Evolutionary conservation across 2,113 vertebrate species (phyloP).

Genomic region (Nesogale talazaci): DNA sequence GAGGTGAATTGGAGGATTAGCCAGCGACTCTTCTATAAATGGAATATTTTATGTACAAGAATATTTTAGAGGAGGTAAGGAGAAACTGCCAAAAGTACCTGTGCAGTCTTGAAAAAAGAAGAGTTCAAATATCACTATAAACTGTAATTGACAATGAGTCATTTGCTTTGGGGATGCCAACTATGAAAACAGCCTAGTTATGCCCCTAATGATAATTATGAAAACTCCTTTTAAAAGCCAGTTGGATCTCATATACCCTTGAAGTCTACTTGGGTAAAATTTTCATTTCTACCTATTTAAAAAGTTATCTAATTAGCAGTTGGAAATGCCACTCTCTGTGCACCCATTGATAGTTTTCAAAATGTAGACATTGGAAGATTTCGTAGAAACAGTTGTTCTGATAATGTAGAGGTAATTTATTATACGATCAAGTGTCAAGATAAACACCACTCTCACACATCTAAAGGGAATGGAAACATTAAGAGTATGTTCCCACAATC

Average conservation of each 20-base stretch:
- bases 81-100: constrained; percentile 77
- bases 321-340: neutral
- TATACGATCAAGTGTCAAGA: neutral
- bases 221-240: constrained; percentile 73
- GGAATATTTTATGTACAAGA: constrained; percentile 53
- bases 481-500: constrained; percentile 25
- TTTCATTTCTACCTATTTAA: constrained; percentile 60
- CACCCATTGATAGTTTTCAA: neutral
- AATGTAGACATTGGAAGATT: constrained; percentile 51
- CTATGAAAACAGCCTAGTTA: constrained; percentile 70
- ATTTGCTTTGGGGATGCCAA: constrained; percentile 67
- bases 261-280: constrained; percentile 52
- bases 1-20: constrained; percentile 59
- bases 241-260: constrained; percentile 44
- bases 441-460: neutral
- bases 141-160: constrained; percentile 79
- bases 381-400: constrained; percentile 29
- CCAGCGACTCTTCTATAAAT: constrained; percentile 41
- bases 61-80: constrained; percentile 65
- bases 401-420: neutral
- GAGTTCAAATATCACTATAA: constrained; percentile 78
- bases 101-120: constrained; percentile 66
- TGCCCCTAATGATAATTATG: constrained; percentile 72
- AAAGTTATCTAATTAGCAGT: neutral
- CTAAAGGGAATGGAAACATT: constrained; percentile 11